phyloP scores from a whole-genome alignment of 2,113 vertebrate genomes.

The Gymnocephalus cernua region DNA sequence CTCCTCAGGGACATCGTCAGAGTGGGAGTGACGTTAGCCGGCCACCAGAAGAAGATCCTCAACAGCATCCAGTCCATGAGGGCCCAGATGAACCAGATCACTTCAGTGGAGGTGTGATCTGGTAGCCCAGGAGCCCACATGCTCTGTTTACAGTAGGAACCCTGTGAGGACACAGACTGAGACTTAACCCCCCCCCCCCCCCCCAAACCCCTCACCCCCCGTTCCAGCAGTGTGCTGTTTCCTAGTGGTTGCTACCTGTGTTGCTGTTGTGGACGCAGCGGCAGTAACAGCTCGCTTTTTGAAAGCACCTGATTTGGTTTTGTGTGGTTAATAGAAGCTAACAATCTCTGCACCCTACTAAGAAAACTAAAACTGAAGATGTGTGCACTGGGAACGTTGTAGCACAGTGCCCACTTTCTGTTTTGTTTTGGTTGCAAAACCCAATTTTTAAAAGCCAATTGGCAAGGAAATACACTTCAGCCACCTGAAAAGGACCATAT shows the following conservation, averaged over 20 bases:
- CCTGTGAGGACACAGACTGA: conserved; percentile 31
- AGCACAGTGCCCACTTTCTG: background rate
- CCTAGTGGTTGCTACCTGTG: background rate
- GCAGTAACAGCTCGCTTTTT: background rate
- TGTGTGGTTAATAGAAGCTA: background rate
- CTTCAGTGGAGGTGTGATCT: conserved; percentile 96
- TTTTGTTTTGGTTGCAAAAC: too few relatives aligned
- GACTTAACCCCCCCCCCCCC: conserved; percentile 29
- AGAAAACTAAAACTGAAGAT: background rate
- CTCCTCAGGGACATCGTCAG: conserved; percentile 92
- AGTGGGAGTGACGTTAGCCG: conserved; percentile 94
- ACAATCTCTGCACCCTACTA: background rate
- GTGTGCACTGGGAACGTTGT: background rate
- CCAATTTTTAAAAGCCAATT: conserved; percentile 8
- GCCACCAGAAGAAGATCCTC: conserved; percentile 98
- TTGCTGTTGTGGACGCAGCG: background rate
- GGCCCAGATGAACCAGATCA: conserved; percentile 98
- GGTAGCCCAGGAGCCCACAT: conserved; percentile 25
- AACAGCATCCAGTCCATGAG: conserved; percentile 99
- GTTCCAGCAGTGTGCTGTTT: background rate
- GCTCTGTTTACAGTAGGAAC: conserved; percentile 17
- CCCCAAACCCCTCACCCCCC: too few relatives aligned
- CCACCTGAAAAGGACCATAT: conserved; percentile 12
- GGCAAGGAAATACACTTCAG: background rate
- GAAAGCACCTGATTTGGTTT: background rate